Evolutionary conservation across 2,797 vertebrate species (phyloP).

Genomic region (Crenuchus spilurus): DNA sequence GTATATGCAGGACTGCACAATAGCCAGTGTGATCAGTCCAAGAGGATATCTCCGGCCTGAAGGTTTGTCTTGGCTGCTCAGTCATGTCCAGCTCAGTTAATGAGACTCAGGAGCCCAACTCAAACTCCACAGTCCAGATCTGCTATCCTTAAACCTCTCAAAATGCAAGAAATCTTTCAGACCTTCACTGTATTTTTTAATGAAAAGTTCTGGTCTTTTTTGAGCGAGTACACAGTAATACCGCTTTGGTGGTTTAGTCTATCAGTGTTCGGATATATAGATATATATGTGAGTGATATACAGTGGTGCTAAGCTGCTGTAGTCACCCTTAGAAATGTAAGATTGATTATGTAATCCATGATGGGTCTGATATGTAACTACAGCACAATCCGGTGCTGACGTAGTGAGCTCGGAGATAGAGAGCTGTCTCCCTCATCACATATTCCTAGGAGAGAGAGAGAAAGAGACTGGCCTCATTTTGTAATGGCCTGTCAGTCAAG

Average conservation of each 20-base stretch:
- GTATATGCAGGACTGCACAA: conserved; percentile 6
- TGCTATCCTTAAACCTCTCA: neutral
- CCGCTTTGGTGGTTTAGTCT: neutral
- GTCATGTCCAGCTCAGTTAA: conserved; percentile 13
- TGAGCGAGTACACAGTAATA: neutral
- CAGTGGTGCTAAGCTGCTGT: neutral
- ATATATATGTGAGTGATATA: neutral
- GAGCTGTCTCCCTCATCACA: conserved; percentile 27
- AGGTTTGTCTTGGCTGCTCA: conserved; percentile 28
- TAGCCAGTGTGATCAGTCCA: conserved; percentile 20
- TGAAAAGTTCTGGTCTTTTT: neutral
- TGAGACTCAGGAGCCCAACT: conserved; percentile 5
- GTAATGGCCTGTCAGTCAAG: conserved; percentile 44
- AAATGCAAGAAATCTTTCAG: neutral
- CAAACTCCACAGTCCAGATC: neutral
- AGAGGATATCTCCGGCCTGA: conserved; percentile 9
- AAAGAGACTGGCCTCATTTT: conserved; percentile 41
- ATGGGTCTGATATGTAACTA: conserved; percentile 48
- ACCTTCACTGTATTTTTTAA: neutral
- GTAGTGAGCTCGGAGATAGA: conserved; percentile 27
- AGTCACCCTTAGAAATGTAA: conserved; percentile 1
- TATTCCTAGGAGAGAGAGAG: conserved; percentile 43
- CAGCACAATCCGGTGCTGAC: conserved; percentile 8
- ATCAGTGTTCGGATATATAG: neutral
- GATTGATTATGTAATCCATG: conserved; percentile 44